A percentile compares a stretch with the other conserved stretches of the same genome.
These are phyloP conservation scores for Rafetus swinhoei DNA, from an alignment of 2,113 vertebrate species.

Conservation along the genomic window DNA sequence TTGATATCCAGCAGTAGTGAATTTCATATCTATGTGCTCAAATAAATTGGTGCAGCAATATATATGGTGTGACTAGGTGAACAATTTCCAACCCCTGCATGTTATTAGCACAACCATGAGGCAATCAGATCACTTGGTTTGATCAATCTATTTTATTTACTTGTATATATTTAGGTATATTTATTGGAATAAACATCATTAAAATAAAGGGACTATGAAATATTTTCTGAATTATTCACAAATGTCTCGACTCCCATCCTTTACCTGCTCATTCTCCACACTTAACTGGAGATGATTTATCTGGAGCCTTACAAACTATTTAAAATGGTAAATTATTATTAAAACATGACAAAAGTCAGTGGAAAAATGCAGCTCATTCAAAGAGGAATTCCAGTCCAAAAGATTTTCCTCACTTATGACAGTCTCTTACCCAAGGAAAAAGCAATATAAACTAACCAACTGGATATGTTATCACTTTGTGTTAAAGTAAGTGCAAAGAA, in stretches of 20 bases:
- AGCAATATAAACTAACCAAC: background rate
- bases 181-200: background rate
- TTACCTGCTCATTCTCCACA: background rate
- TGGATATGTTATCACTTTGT: rapidly evolving
- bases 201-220: background rate
- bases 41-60: background rate
- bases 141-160: background rate
- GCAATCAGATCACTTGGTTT: background rate
- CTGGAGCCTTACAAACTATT: background rate
- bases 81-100: too few species aligned
- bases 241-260: background rate
- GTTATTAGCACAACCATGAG: background rate
- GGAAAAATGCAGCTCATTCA: background rate
- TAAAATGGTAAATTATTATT: background rate
- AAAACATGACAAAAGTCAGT: background rate
- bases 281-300: background rate
- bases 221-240: background rate
- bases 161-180: background rate
- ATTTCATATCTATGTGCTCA: background rate
- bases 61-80: too few species aligned
- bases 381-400: background rate
- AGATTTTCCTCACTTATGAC: background rate
- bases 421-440: background rate
- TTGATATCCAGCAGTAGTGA: background rate
- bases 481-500: background rate